Conservation (phyloP, 2,113 vertebrate genomes). For the Rousettus leschenaultii region DNA sequence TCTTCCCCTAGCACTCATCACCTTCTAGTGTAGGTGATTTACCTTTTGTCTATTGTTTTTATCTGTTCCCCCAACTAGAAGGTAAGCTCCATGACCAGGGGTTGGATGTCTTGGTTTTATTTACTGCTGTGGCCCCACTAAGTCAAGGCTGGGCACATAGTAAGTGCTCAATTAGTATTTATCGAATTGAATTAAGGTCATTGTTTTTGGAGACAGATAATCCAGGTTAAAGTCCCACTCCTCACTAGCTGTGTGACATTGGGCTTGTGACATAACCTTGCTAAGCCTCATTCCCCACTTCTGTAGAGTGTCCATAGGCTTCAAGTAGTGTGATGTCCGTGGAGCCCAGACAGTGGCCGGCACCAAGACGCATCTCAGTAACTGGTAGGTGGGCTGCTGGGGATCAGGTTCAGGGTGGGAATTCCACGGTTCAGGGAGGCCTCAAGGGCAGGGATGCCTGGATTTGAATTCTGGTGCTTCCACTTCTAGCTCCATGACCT, state of each 20-base stretch:
- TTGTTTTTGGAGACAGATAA: background rate
- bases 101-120: background rate
- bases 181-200: background rate
- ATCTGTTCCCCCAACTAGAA: background rate
- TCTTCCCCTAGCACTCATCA: background rate
- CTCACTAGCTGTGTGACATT: background rate
- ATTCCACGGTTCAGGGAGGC: accelerated
- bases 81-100: background rate
- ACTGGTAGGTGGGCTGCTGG: background rate
- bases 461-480: background rate
- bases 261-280: background rate
- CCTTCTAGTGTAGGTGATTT: background rate
- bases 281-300: background rate
- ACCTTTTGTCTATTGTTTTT: background rate
- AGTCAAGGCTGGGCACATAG: background rate
- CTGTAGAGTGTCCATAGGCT: accelerated
- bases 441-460: background rate
- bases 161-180: background rate
- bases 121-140: background rate
- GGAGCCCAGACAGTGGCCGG: background rate
- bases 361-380: accelerated
- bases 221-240: background rate
- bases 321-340: background rate
- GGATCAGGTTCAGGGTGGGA: background rate
- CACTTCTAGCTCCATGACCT: background rate